Evolutionary conservation across 2,113 vertebrate genomes (phyloP).

Genomic region (Elephas maximus): DNA sequence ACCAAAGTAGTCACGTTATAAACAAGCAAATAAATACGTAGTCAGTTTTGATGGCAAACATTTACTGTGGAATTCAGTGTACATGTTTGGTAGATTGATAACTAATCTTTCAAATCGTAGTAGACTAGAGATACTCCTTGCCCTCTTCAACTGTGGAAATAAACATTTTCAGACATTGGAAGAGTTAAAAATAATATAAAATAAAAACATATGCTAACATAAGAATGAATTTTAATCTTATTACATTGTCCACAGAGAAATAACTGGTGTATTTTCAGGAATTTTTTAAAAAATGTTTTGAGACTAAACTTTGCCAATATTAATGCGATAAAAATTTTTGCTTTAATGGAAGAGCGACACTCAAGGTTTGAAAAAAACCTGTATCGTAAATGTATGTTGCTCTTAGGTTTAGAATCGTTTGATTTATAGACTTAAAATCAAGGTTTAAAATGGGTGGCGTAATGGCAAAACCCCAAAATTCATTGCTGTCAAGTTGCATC

Average conservation of each 20-base stretch:
- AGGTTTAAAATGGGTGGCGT: not conserved
- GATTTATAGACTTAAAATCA: not conserved
- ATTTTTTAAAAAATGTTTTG: not conserved
- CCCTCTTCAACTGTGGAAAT: not conserved
- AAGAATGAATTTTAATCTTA: not conserved
- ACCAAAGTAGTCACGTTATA: not conserved
- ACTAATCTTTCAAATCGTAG: not conserved
- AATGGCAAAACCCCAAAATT: too few relatives aligned
- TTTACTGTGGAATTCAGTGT: not conserved
- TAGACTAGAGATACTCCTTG: not conserved
- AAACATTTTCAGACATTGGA: not conserved
- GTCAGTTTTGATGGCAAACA: not conserved
- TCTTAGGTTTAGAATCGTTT: not conserved
- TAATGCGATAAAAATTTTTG: not conserved
- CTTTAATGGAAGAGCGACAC: not conserved
- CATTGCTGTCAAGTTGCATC: too few relatives aligned
- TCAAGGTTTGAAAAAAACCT: not conserved
- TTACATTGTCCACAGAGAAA: not conserved
- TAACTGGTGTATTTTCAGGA: not conserved
- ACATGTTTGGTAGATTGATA: not conserved
- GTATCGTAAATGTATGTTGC: not conserved
- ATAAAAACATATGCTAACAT: not conserved
- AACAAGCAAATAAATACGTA: not conserved
- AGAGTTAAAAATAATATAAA: not conserved
- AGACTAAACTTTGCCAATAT: not conserved